These are phyloP conservation scores for Polydrusus cervinus DNA, from an alignment of 2,888 invertebrate genomes.

Conservation along the genomic window DNA sequence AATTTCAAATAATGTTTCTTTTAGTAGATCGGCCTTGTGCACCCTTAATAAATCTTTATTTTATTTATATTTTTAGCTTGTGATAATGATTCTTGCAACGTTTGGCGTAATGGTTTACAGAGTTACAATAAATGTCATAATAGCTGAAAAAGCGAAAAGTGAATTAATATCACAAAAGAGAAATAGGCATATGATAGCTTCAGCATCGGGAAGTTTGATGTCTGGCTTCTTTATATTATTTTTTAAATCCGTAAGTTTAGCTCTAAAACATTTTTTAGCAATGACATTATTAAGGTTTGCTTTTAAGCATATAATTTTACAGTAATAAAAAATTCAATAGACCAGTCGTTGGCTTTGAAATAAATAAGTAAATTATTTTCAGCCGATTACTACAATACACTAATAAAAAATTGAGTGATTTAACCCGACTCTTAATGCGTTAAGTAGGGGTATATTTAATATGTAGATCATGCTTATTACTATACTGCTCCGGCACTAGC, in stretches of 20 bases:
- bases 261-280: neutral
- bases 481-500: neutral
- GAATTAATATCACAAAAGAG: slow-evolving; percentile 47
- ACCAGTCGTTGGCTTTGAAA: no score
- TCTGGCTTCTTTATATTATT: slow-evolving; percentile 62
- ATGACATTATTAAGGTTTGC: no score
- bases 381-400: no score
- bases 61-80: slow-evolving; percentile 57
- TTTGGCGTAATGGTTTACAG: slow-evolving; percentile 61
- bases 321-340: no score
- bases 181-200: slow-evolving; percentile 57
- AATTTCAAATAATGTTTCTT: no score
- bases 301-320: no score
- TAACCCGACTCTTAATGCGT: no score
- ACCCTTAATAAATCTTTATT: neutral
- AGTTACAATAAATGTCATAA: slow-evolving; percentile 53
- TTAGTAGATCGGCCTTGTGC: no score
- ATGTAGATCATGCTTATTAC: neutral
- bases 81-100: slow-evolving; percentile 58
- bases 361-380: no score
- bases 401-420: no score
- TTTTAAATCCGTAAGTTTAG: slow-evolving; percentile 60
- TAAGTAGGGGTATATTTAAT: no score
- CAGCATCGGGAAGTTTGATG: slow-evolving; percentile 59
- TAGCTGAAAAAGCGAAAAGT: slow-evolving; percentile 46